A percentile compares a stretch with the other conserved stretches of the same genome.
Conservation (phyloP, 2,113 vertebrate species). For the Solea senegalensis region DNA sequence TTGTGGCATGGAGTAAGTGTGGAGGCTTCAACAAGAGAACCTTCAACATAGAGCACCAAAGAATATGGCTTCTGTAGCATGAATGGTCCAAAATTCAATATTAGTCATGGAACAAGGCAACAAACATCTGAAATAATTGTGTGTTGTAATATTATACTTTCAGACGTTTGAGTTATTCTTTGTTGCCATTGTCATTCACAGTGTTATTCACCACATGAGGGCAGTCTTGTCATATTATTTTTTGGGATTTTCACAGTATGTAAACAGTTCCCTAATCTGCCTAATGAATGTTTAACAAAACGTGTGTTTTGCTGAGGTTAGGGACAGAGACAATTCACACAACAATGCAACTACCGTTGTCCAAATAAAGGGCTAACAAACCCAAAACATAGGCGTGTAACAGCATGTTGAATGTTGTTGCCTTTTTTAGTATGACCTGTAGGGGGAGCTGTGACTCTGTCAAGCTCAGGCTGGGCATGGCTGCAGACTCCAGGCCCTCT, state of each 20-base stretch:
- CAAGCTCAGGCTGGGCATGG: background rate
- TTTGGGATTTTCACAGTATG: no score
- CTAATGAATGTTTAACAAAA: background rate
- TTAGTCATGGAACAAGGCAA: no score
- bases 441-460: slow-evolving; percentile 70
- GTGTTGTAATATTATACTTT: no score
- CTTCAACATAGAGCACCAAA: no score
- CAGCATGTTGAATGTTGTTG: background rate
- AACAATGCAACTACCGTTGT: background rate
- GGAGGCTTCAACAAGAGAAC: no score
- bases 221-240: background rate
- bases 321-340: no score
- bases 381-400: background rate
- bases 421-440: slow-evolving; percentile 2
- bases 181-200: no score
- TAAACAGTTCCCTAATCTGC: background rate
- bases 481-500: slow-evolving; percentile 7
- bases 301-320: background rate
- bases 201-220: background rate
- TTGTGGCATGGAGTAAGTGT: no score
- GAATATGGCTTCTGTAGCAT: no score
- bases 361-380: background rate
- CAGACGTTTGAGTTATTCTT: no score
- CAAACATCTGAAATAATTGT: no score
- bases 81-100: no score